These are phyloP conservation scores for Periparus ater DNA, from an alignment of 2,797 vertebrate species.

Conservation along the genomic window DNA sequence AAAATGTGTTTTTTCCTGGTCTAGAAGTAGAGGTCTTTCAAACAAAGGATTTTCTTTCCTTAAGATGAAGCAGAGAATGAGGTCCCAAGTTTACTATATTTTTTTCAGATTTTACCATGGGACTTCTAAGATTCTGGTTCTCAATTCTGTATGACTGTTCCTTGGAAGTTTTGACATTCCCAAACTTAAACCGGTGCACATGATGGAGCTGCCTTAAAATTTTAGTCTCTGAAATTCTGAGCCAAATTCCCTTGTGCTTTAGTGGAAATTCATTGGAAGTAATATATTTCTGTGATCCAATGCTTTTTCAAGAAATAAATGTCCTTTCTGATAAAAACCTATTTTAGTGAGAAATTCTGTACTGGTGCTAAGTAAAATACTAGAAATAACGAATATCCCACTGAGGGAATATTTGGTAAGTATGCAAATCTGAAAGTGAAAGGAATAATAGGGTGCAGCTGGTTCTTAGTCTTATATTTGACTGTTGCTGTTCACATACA, in stretches of 20 bases:
- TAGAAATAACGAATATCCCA: constrained; percentile 9
- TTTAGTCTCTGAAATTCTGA: not conserved
- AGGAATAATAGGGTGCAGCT: constrained; percentile 67
- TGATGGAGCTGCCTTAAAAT: not conserved
- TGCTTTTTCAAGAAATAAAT: not conserved
- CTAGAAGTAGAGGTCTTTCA: not conserved
- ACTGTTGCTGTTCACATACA: constrained; percentile 69
- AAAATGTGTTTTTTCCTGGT: not conserved
- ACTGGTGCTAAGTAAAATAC: constrained; percentile 26
- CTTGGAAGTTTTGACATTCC: not conserved
- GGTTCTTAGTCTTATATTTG: constrained; percentile 64
- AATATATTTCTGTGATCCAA: not conserved
- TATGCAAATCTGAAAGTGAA: constrained; percentile 58
- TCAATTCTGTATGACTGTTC: not conserved
- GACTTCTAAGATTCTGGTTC: not conserved
- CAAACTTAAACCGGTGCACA: not conserved
- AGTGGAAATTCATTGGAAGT: not conserved
- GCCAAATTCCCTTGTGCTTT: not conserved
- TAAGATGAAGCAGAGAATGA: not conserved
- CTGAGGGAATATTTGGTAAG: constrained; percentile 49
- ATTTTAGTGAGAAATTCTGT: constrained; percentile 14
- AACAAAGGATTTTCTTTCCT: not conserved
- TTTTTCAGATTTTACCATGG: not conserved
- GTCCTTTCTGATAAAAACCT: not conserved
- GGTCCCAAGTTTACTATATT: not conserved